Evolutionary conservation across 1,140 invertebrate species (phyloP).

Genomic region (Augochlora pura): DNA sequence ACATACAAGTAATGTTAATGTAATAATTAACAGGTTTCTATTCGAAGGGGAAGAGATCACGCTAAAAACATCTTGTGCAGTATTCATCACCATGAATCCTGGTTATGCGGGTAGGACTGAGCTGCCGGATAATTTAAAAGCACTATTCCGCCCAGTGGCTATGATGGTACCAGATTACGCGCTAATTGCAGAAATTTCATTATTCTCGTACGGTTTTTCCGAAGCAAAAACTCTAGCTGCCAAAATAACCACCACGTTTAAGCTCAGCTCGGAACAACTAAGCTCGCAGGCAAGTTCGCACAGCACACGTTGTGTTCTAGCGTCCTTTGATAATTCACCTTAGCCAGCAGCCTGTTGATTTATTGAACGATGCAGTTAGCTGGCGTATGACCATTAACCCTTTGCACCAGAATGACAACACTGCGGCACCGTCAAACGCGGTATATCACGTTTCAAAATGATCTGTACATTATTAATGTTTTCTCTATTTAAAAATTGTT

Average conservation of each 20-base stretch:
- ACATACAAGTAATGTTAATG: too few species aligned
- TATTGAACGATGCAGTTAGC: too few species aligned
- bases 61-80: slow-evolving; percentile 84
- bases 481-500: too few species aligned
- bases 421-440: too few species aligned
- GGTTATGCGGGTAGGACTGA: slow-evolving; percentile 88
- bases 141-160: slow-evolving; percentile 87
- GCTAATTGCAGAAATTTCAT: slow-evolving; percentile 86
- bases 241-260: slow-evolving; percentile 88
- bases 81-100: slow-evolving; percentile 90
- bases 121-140: slow-evolving; percentile 88
- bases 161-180: slow-evolving; percentile 90
- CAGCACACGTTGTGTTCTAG: rapidly evolving
- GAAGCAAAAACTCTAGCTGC: slow-evolving; percentile 84
- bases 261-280: slow-evolving; percentile 86
- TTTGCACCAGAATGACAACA: too few species aligned
- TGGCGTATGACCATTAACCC: too few species aligned
- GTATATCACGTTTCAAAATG: too few species aligned
- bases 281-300: slow-evolving; percentile 81
- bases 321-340: too few species aligned
- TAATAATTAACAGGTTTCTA: slow-evolving; percentile 76
- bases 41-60: slow-evolving; percentile 85
- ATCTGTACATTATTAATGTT: too few species aligned
- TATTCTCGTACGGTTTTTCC: slow-evolving; percentile 87
- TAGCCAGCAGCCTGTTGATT: too few species aligned